Percentiles rank a stretch among this genome's conserved stretches.
Conservation (phyloP, 2,888 invertebrate genomes). For the Drosophila bunnanda region DNA sequence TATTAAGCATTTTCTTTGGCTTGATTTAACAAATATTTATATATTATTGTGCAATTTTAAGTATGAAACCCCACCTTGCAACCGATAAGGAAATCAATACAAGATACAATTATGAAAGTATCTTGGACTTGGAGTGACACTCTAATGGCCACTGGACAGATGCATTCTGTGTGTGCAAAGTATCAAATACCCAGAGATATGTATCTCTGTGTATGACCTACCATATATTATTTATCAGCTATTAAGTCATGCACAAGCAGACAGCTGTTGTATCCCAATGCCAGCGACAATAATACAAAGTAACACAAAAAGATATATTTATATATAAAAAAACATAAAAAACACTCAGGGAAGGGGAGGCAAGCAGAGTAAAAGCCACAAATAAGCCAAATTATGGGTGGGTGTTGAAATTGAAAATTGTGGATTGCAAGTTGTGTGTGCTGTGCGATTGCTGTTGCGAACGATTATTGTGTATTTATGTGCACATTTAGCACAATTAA, state of each 20-base stretch:
- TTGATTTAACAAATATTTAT: background rate
- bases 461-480: conserved; percentile 63
- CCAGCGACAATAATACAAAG: conserved; percentile 67
- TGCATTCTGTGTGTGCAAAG: conserved; percentile 54
- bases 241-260: conserved; percentile 71
- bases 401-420: conserved; percentile 78
- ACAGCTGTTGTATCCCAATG: conserved; percentile 73
- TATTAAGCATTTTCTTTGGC: background rate
- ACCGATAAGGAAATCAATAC: conserved; percentile 8
- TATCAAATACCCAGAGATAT: conserved; percentile 6
- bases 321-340: conserved; percentile 32
- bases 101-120: conserved; percentile 9
- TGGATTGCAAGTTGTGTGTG: conserved; percentile 53
- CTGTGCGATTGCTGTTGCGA: conserved; percentile 43
- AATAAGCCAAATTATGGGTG: conserved; percentile 79
- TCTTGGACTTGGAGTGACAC: background rate
- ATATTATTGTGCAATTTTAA: background rate
- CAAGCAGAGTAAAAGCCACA: conserved; percentile 38
- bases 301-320: conserved; percentile 26
- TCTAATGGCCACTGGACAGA: conserved; percentile 44
- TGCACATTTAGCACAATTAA: conserved; percentile 80
- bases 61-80: background rate
- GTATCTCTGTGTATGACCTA: conserved; percentile 15
- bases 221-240: conserved; percentile 71
- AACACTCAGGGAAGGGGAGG: background rate